Evolutionary conservation across 2,113 vertebrate species (phyloP).

Genomic region (Todiramphus chloris): DNA sequence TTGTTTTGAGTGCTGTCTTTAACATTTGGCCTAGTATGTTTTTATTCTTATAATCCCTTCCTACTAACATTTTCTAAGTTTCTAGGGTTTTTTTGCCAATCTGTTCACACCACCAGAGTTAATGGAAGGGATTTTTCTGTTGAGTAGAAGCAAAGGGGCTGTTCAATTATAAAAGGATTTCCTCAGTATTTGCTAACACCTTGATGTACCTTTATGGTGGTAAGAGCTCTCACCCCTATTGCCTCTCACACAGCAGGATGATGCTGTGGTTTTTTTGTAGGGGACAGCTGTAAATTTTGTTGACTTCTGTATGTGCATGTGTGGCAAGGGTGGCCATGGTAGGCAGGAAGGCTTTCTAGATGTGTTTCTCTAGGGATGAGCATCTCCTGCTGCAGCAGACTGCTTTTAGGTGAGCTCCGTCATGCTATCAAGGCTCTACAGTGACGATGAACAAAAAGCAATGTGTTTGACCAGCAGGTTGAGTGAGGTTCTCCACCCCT

Average conservation of each 20-base stretch:
- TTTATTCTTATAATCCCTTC: not conserved
- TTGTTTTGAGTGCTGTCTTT: not conserved
- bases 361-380: accelerated
- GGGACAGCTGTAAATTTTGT: not conserved
- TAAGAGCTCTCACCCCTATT: not conserved
- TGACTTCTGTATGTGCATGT: not conserved
- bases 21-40: not conserved
- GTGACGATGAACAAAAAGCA: not conserved
- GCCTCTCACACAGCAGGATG: not conserved
- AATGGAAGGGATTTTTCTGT: not conserved
- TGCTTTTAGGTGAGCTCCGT: not conserved
- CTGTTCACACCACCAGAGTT: not conserved
- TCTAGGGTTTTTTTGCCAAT: too few species aligned
- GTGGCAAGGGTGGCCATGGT: not conserved
- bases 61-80: not conserved
- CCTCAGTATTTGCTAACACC: not conserved
- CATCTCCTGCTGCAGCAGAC: not conserved
- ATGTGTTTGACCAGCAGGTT: too few species aligned
- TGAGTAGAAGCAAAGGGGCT: not conserved
- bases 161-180: not conserved
- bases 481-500: too few species aligned
- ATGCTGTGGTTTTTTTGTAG: accelerated
- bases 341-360: not conserved
- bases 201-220: not conserved
- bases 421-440: accelerated